These are phyloP conservation scores for Erebia epiphron DNA, from an alignment of 2,888 invertebrate genomes.

Conservation along the genomic window DNA sequence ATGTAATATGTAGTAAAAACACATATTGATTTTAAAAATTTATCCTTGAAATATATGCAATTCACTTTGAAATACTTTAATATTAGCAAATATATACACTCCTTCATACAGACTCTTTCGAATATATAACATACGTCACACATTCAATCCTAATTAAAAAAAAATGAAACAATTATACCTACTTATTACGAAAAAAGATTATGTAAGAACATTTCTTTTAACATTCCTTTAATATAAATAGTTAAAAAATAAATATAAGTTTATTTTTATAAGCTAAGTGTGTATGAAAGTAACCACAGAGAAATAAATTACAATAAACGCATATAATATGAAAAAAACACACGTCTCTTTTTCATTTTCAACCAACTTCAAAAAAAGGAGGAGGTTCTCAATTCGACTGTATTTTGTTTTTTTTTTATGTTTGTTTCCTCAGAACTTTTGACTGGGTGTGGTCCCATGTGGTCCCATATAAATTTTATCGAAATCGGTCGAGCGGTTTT, in stretches of 20 bases:
- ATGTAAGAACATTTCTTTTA: background rate
- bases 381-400: too few relatives aligned
- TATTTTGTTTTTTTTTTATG: too few relatives aligned
- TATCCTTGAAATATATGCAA: background rate
- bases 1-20: background rate
- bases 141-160: background rate
- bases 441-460: too few relatives aligned
- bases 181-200: background rate
- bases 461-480: too few relatives aligned
- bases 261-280: background rate
- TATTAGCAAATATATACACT: background rate
- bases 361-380: too few relatives aligned
- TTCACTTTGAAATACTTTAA: constrained; percentile 28
- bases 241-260: too few relatives aligned
- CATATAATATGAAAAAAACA: background rate
- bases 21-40: background rate
- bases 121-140: background rate
- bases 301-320: background rate
- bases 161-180: background rate
- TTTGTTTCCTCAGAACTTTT: too few relatives aligned
- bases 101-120: background rate
- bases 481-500: too few relatives aligned
- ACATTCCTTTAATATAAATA: background rate
- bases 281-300: background rate
- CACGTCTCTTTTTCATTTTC: background rate